Percentiles rank a stretch among this genome's conserved stretches.
Conservation (phyloP, 1,140 invertebrate species). For the Aphidius gifuensis region DNA sequence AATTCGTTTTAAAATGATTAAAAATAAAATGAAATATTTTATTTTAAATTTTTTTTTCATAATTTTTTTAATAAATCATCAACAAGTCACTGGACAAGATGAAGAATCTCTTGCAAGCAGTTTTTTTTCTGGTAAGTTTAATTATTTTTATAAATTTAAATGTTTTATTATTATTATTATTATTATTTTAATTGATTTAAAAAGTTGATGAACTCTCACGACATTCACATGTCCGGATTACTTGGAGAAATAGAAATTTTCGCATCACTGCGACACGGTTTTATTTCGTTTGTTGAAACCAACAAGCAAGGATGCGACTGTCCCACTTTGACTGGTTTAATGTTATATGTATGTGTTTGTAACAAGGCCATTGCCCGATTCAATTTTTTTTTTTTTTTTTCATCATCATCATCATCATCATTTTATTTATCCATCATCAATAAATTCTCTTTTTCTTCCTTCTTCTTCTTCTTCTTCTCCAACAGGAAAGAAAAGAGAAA, state of each 20-base stretch:
- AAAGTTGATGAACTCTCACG: too few species aligned
- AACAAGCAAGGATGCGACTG: slow-evolving; percentile 45
- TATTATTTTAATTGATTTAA: too few species aligned
- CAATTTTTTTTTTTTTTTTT: too few species aligned
- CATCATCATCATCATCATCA: too few species aligned
- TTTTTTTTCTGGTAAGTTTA: slow-evolving; percentile 69
- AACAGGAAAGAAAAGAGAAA: too few species aligned
- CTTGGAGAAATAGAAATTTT: slow-evolving; percentile 52
- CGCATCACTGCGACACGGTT: slow-evolving; percentile 34
- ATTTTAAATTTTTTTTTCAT: slow-evolving; percentile 1
- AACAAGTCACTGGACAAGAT: slow-evolving; percentile 58
- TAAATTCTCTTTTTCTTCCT: too few species aligned
- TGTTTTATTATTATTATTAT: not conserved
- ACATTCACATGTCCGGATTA: too few species aligned
- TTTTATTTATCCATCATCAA: too few species aligned
- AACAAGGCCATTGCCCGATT: slow-evolving; percentile 19
- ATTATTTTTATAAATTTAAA: slow-evolving; percentile 1
- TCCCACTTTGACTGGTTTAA: slow-evolving; percentile 43
- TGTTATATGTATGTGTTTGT: slow-evolving; percentile 36
- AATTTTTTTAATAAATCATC: slow-evolving; percentile 31
- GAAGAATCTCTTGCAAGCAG: slow-evolving; percentile 72
- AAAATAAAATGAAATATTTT: slow-evolving; percentile 9
- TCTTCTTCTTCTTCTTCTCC: too few species aligned
- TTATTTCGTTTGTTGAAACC: slow-evolving; percentile 36
- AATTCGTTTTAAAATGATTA: not conserved